phyloP scores from a whole-genome alignment of 2,888 invertebrate species.

The Carabus problematicus region DNA sequence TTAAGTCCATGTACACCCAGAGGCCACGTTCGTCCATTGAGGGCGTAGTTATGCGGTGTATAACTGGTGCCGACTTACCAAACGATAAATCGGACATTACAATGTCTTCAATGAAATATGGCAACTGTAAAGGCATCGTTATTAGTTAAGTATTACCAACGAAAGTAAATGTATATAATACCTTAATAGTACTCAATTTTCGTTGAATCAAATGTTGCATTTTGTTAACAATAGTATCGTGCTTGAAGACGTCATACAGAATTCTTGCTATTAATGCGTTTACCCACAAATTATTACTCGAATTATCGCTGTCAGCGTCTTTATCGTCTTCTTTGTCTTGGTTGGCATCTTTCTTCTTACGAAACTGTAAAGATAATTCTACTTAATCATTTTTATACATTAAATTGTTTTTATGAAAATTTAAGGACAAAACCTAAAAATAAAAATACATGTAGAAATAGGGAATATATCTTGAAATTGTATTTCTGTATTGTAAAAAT shows the following conservation, averaged over 20 bases:
- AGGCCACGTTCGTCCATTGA: slow-evolving; percentile 81
- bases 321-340: slow-evolving; percentile 22
- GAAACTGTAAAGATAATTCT: slow-evolving; percentile 18
- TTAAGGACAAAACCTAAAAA: neutral
- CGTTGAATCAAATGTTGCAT: slow-evolving; percentile 83
- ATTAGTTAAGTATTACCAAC: slow-evolving; percentile 88
- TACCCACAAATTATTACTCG: slow-evolving; percentile 69
- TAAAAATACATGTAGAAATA: too few relatives aligned
- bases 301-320: slow-evolving; percentile 21
- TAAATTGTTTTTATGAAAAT: neutral
- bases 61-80: slow-evolving; percentile 67
- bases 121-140: slow-evolving; percentile 68
- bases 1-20: slow-evolving; percentile 86
- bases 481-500: neutral
- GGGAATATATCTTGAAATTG: too few relatives aligned
- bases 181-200: slow-evolving; percentile 85
- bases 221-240: slow-evolving; percentile 71
- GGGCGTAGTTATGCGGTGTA: slow-evolving; percentile 70
- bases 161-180: slow-evolving; percentile 55
- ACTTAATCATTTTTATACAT: neutral
- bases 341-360: slow-evolving; percentile 31
- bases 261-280: slow-evolving; percentile 81
- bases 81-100: slow-evolving; percentile 77
- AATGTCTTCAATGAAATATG: slow-evolving; percentile 87
- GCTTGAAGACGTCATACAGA: slow-evolving; percentile 82